Conservation (phyloP, 2,797 vertebrate genomes). For the Discoglossus pictus region DNA sequence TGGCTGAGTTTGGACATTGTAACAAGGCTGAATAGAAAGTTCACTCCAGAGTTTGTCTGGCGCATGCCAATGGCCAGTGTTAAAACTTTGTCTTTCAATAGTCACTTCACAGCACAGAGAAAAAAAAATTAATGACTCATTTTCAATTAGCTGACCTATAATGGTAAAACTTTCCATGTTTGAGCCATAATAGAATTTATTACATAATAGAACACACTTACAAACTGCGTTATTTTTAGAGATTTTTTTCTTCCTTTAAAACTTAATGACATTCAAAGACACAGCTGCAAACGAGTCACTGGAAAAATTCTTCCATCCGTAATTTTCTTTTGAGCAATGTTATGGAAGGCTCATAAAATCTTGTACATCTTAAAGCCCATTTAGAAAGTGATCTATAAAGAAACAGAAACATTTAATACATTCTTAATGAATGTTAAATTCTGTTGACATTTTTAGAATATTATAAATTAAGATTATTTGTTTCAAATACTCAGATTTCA, state of each 20-base stretch:
- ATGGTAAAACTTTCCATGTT: slow-evolving; percentile 88
- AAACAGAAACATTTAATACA: too few species aligned
- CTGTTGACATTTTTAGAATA: slow-evolving; percentile 70
- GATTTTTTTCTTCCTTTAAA: slow-evolving; percentile 68
- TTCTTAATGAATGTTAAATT: slow-evolving; percentile 10
- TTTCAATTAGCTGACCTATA: slow-evolving; percentile 87
- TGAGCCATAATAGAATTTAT: slow-evolving; percentile 87
- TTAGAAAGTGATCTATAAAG: too few species aligned
- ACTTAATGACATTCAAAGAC: slow-evolving; percentile 67
- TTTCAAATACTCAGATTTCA: too few species aligned
- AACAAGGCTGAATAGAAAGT: slow-evolving; percentile 77
- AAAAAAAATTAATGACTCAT: slow-evolving; percentile 85
- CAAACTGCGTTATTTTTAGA: slow-evolving; percentile 70
- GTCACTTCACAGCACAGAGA: slow-evolving; percentile 84
- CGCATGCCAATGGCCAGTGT: slow-evolving; percentile 75
- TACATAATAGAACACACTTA: slow-evolving; percentile 87
- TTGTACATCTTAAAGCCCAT: neutral
- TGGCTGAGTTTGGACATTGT: slow-evolving; percentile 67
- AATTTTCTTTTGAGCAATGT: slow-evolving; percentile 4
- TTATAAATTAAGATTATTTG: too few species aligned
- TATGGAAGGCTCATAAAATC: neutral
- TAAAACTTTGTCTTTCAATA: slow-evolving; percentile 94
- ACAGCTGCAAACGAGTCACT: slow-evolving; percentile 67
- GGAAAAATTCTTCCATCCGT: slow-evolving; percentile 23
- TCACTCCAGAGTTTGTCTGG: slow-evolving; percentile 71